Evolutionary conservation across 2,888 invertebrate genomes (phyloP).

Genomic region (Lasioglossum marginatum): DNA sequence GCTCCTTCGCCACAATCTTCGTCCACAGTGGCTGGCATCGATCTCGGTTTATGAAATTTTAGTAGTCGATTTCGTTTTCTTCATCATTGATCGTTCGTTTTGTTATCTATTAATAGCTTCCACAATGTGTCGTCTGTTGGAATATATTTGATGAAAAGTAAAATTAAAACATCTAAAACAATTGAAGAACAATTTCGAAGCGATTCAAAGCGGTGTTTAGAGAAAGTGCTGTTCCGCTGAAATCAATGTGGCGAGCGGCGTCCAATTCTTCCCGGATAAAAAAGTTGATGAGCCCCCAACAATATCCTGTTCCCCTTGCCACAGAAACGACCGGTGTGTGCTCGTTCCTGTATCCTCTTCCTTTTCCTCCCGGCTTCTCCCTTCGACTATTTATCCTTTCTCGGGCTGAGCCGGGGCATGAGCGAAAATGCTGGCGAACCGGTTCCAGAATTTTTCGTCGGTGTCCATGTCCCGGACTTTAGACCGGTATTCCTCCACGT

Average conservation of each 20-base stretch:
- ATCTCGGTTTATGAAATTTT: conserved; percentile 35
- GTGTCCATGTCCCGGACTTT: conserved; percentile 69
- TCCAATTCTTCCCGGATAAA: not conserved
- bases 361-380: conserved; percentile 47
- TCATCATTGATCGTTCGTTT: not conserved
- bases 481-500: conserved; percentile 70
- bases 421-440: conserved; percentile 68
- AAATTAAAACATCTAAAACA: not conserved
- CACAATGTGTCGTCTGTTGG: not conserved
- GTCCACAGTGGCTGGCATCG: not conserved
- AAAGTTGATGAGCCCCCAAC: not conserved
- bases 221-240: not conserved
- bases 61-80: not conserved
- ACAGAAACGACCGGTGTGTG: conserved; percentile 15
- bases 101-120: not conserved
- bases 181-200: not conserved
- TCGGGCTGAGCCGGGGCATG: conserved; percentile 45
- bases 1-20: conserved; percentile 21
- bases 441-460: conserved; percentile 72
- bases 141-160: not conserved
- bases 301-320: conserved; percentile 10
- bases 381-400: conserved; percentile 50
- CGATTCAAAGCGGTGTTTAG: not conserved
- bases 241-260: not conserved
- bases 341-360: conserved; percentile 28